Evolutionary conservation across 2,888 invertebrate species (phyloP).

Genomic region (Melinaea menophilus): DNA sequence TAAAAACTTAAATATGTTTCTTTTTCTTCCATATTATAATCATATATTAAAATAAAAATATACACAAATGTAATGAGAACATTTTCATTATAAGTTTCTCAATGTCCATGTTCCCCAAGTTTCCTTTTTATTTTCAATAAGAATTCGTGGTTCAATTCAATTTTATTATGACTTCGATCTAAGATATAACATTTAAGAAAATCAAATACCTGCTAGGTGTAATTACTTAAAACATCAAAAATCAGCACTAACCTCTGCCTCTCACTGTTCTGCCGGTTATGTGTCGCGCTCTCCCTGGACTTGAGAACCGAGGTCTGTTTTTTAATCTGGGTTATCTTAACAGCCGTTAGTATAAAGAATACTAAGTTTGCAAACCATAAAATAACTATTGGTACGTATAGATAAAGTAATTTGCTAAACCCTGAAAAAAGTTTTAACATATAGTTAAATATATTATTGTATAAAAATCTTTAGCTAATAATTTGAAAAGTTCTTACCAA

Average conservation of each 20-base stretch:
- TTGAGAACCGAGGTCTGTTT: conserved; percentile 59
- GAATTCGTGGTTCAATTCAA: no score
- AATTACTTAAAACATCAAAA: no score
- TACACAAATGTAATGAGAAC: not conserved
- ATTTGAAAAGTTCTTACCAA: conserved; percentile 40
- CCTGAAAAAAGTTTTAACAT: conserved; percentile 46
- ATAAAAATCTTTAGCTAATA: not conserved
- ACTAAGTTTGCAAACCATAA: conserved; percentile 58
- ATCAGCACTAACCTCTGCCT: conserved; percentile 51
- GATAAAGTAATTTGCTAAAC: conserved; percentile 54
- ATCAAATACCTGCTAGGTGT: no score
- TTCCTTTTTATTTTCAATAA: no score
- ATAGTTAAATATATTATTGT: not conserved
- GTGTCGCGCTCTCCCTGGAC: conserved; percentile 58
- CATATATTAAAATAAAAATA: no score
- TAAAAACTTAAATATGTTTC: no score
- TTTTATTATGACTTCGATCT: no score
- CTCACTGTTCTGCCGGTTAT: conserved; percentile 57
- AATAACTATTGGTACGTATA: conserved; percentile 62
- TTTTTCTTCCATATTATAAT: no score
- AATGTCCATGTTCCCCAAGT: no score
- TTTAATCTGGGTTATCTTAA: conserved; percentile 61
- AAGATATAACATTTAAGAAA: no score
- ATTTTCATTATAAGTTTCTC: not conserved
- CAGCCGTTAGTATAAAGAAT: conserved; percentile 61